Base-by-base conservation (phyloP, 1,140 invertebrate species). In the Heliconius congener region DNA sequence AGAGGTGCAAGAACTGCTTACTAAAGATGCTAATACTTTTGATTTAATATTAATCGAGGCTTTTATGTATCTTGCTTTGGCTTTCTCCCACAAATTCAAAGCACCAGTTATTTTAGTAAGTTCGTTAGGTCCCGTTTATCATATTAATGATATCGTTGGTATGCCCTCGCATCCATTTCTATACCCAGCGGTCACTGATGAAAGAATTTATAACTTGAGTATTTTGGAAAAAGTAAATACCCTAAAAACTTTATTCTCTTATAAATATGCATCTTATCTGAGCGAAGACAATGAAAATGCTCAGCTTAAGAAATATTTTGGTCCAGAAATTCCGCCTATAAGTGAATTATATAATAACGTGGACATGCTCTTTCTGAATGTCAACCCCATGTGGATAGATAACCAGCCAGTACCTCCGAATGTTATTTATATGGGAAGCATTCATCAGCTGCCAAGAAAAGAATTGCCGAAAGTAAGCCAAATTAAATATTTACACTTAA, bases 371-470 rank as follows among this genome's bases (percentile, higher is more conserved):
- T 86, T 96, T 52, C 85, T 96, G 0, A 96, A 96, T 80, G 94
- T 90, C 19, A 95, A 96, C 83, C 95, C 94, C 37, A 92, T 95
- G 0, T 83, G 96, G 6, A 92, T 94, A 39, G 91, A 92, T n/a
- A 91, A 95, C 0, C 88, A 93, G 8, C 95, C 95, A 0, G 87
- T 94, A 42, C 81, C 95, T 0, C 95, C 95, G 2, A 95, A 93
- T 84, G 91, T 96, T 30, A 88, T 96, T 23, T 95, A 96, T 80
- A 88, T 96, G 16, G 96, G 96, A 0, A 96, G 96, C 1, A 88
- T 96, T 81, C 96, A 96, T 76, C 88, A 91, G 27, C 88, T 93
- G 55, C 83, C 80, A 55, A 37, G 84, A 13, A 75, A 84, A 2
- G 86, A 90, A 78, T 85, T 93, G 5, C 81, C 96, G 42, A 89